These are phyloP conservation scores for Labrus mixtus DNA, from an alignment of 2,113 vertebrate species.

Conservation along the genomic window DNA sequence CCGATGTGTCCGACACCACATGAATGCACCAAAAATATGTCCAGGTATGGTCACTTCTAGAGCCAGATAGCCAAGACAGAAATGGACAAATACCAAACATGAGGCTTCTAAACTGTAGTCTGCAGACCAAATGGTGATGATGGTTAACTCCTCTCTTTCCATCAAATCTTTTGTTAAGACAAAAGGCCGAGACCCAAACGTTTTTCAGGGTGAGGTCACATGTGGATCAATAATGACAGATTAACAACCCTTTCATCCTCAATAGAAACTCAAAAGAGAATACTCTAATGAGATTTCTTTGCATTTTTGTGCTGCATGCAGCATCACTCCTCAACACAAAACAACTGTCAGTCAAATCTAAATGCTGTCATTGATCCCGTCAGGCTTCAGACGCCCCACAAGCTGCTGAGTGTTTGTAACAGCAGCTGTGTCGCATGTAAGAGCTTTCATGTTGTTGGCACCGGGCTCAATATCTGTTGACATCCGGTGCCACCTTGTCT, in stretches of 20 bases:
- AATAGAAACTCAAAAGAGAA: neutral
- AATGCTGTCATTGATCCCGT: neutral
- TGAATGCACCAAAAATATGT: too few species aligned
- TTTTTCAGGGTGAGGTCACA: too few species aligned
- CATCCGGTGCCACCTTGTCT: slow-evolving; percentile 4
- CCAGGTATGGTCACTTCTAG: too few species aligned
- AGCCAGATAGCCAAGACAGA: too few species aligned
- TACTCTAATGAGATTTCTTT: neutral
- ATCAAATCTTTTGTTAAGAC: too few species aligned
- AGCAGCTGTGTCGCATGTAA: slow-evolving; percentile 14
- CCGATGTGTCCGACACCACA: too few species aligned
- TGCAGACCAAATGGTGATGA: too few species aligned
- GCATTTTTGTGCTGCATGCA: neutral
- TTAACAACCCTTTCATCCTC: too few species aligned
- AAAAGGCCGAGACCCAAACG: too few species aligned
- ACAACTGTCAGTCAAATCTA: neutral
- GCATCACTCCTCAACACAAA: neutral
- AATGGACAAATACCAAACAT: too few species aligned
- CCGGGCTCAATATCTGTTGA: slow-evolving; percentile 1
- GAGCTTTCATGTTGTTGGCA: neutral
- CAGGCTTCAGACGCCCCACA: neutral
- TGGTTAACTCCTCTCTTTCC: too few species aligned
- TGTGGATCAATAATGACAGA: neutral
- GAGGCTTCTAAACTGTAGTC: too few species aligned
- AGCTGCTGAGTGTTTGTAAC: slow-evolving; percentile 16